Percentiles rank a stretch among this genome's conserved stretches.
Conservation (phyloP, 2,113 vertebrate genomes). For the Camelus bactrianus region DNA sequence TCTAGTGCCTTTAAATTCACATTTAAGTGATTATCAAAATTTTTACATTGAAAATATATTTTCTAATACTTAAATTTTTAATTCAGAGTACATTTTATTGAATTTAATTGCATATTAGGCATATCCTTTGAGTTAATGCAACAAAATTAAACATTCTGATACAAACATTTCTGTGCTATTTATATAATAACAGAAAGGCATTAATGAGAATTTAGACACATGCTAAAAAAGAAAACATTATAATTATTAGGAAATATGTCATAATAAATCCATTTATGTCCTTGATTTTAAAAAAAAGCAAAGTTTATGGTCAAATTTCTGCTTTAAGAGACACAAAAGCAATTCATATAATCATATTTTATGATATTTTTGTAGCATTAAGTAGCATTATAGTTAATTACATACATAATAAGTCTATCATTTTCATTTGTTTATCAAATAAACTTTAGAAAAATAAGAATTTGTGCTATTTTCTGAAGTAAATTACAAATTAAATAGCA, state of each 20-base stretch:
- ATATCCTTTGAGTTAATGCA: conserved; percentile 11
- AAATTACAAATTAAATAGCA: conserved; percentile 40
- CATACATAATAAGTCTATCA: background rate
- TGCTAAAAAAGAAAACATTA: conserved; percentile 46
- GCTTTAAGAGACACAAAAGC: conserved; percentile 52
- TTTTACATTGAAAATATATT: background rate
- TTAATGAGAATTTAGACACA: conserved; percentile 8
- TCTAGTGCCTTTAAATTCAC: background rate
- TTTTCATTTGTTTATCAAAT: conserved; percentile 37
- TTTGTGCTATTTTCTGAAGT: conserved; percentile 18
- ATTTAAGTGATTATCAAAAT: conserved; percentile 12
- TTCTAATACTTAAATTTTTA: background rate
- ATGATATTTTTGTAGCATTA: background rate
- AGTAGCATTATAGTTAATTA: background rate
- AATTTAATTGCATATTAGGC: conserved; percentile 50
- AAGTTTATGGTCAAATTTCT: conserved; percentile 49
- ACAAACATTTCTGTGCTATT: conserved; percentile 40
- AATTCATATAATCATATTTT: conserved; percentile 6
- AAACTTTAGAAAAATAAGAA: conserved; percentile 63
- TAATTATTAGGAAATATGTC: conserved; percentile 10
- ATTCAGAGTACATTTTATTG: conserved; percentile 71
- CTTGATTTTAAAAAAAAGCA: conserved; percentile 60
- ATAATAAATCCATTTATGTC: conserved; percentile 2
- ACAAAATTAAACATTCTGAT: conserved; percentile 47
- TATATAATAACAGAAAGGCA: conserved; percentile 56